Percentiles rank a stretch among this genome's conserved stretches.
These are phyloP conservation scores for Euura lappo DNA, from an alignment of 1,140 invertebrate species.

Conservation along the genomic window DNA sequence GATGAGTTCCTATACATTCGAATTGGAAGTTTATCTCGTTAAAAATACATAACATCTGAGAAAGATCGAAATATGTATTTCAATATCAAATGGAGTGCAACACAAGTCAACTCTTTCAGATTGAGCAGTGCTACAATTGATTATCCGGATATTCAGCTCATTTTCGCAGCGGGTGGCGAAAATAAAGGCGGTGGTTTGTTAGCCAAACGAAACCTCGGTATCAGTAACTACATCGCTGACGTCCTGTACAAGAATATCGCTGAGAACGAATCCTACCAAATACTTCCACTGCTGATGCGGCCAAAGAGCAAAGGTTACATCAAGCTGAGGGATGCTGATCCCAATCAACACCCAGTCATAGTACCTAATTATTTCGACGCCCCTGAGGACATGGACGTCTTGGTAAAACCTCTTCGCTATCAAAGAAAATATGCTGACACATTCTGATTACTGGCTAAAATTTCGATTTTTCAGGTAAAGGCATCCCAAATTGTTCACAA, in stretches of 20 bases:
- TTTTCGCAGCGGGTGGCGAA: slow-evolving; percentile 73
- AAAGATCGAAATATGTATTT: no score
- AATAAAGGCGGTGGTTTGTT: slow-evolving; percentile 78
- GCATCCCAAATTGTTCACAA: slow-evolving; percentile 72
- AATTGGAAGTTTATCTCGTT: no score
- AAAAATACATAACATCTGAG: no score
- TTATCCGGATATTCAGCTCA: slow-evolving; percentile 81
- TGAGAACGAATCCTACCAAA: slow-evolving; percentile 69
- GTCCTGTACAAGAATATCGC: slow-evolving; percentile 72
- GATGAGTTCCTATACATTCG: no score
- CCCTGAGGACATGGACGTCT: slow-evolving; percentile 69
- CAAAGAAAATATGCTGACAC: slow-evolving; percentile 16
- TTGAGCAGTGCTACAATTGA: slow-evolving; percentile 68
- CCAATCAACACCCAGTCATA: no score
- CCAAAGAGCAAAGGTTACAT: slow-evolving; percentile 62
- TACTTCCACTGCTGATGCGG: slow-evolving; percentile 71
- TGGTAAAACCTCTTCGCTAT: slow-evolving; percentile 59
- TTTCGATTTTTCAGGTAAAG: slow-evolving; percentile 64
- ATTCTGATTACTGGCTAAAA: background rate
- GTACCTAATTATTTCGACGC: slow-evolving; percentile 67
- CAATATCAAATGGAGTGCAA: no score
- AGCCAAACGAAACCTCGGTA: slow-evolving; percentile 68
- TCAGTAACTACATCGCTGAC: slow-evolving; percentile 70
- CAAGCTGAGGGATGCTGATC: no score
- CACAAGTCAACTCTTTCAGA: slow-evolving; percentile 32